Base-by-base conservation (phyloP, 2,888 invertebrate species). In the Leistus spinibarbis region DNA sequence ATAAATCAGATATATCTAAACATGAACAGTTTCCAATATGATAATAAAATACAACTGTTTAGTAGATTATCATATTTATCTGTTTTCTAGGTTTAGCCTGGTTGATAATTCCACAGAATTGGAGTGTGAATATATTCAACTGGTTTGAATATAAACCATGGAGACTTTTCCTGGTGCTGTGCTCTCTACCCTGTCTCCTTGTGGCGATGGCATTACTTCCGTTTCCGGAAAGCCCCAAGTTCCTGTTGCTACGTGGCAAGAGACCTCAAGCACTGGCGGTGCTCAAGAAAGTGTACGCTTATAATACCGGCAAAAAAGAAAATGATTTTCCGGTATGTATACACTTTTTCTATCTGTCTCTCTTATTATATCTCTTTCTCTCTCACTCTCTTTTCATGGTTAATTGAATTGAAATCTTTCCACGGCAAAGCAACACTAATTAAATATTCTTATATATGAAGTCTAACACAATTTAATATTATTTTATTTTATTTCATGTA, bases 171-270 rank as follows among this genome's bases (percentile, higher is more conserved):
- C 76, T 80, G 63, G 66, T 81, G 22, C 10, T 80, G 5, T 68
- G 77, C 23, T 76, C 79, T 9, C 65, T 78, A 5, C 80, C 80
- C 5, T 79, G 78, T 60, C 53, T 78, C 7, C 19, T 80, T 9
- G 77, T 78, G 3, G 78, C 79, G 0, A 2, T 80, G 7, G 78
- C 77, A 19, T 76, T 81, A 40, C 56, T 76, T 3, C 67, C 73
- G 19, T 77, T 80, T 16, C 80, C 80, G n/a, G 81, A 81, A 77
- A 81, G 80, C 64, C 81, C 81, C 1, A 80, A 80, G 64, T 81
- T 77, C 76, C 66, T 80, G 17, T 76, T 79, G 63, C 75, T 78
- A 53, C 77, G 63, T 40, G 80, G 80, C 7, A 76, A 78, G 57
- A 23, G 64, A n/a, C 65, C 69, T 17, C 77, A 79, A 73, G 78